Base-by-base conservation (phyloP, 2,797 vertebrate genomes). In the Macropus fuliginosus region DNA sequence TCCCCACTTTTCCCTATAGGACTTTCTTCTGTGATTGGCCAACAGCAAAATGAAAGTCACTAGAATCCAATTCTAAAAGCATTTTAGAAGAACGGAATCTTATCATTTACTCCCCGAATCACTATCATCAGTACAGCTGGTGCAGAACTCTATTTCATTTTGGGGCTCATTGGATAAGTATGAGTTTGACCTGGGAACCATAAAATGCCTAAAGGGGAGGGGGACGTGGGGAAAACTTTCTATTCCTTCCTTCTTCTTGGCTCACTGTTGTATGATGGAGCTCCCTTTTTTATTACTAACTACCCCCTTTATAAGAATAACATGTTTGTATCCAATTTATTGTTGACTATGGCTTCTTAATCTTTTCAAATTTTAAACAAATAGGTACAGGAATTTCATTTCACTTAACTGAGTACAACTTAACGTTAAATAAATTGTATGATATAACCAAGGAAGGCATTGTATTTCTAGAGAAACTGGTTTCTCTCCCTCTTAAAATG, bases 151-250 rank as follows among this genome's bases (percentile, higher is more conserved):
- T 62, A 92, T 96, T 97, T 96, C 59, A 81, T 95, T 98, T 96
- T 55, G 96, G 93, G 95, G 90, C 62, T 97, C 97, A 97, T 94
- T 97, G 98, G 96, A 97, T 98, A 98, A 98, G 95, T 97, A 97
- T 90, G 94, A 96, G 95, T 96, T 97, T 93, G 97, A 95, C 91
- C 95, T 96, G 95, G 91, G 0, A 14, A 95, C 52, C 92, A 94
- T 94, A 97, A 97, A 97, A 97, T 96, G 95, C 97, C 90, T 29
- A 40, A 66, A 92, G 59, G 28, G 0, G 50, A 8, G 11, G 74
- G 40, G 8, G 24, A 50, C 0, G 11, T 27, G 2, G 24, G 74
- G 34, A 4, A 31, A 56, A 54, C 5, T 29, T 96, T 95, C 55
- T 93, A 29, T 92, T 94, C 90, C 81, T 94, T 96, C 93, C 18